Evolutionary conservation across 2,888 invertebrate genomes (phyloP).

Genomic region (Tenthredo mesomela): DNA sequence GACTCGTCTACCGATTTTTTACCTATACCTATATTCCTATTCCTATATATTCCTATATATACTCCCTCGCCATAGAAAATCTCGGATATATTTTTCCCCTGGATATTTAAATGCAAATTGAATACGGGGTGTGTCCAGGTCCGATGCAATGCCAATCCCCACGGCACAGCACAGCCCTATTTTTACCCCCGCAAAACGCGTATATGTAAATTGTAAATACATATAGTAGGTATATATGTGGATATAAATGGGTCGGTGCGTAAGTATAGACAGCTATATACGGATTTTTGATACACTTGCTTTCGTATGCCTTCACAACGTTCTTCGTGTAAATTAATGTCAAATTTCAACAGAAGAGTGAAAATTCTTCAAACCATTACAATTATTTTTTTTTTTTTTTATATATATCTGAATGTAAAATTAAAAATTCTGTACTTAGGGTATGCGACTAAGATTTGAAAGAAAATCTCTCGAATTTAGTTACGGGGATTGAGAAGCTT

Average conservation of each 20-base stretch:
- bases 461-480: background rate
- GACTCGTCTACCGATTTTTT: background rate
- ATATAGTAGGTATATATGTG: background rate
- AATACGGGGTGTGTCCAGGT: constrained; percentile 60
- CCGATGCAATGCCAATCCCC: constrained; percentile 43
- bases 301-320: too few relatives aligned
- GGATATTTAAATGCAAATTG: constrained; percentile 72
- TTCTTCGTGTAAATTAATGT: background rate
- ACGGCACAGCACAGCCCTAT: constrained; percentile 4
- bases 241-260: background rate
- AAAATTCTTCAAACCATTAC: background rate
- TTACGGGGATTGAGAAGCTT: background rate
- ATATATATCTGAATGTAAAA: background rate
- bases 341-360: background rate
- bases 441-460: background rate
- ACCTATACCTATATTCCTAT: background rate
- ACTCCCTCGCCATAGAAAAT: constrained; percentile 28
- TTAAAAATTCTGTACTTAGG: background rate
- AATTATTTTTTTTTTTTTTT: background rate
- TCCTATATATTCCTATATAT: background rate
- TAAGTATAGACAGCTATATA: too few relatives aligned
- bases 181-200: background rate
- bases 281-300: background rate
- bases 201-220: background rate
- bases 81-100: constrained; percentile 38